Evolutionary conservation across 2,113 vertebrate genomes (phyloP).

Genomic region (Genyomyrus donnyi): DNA sequence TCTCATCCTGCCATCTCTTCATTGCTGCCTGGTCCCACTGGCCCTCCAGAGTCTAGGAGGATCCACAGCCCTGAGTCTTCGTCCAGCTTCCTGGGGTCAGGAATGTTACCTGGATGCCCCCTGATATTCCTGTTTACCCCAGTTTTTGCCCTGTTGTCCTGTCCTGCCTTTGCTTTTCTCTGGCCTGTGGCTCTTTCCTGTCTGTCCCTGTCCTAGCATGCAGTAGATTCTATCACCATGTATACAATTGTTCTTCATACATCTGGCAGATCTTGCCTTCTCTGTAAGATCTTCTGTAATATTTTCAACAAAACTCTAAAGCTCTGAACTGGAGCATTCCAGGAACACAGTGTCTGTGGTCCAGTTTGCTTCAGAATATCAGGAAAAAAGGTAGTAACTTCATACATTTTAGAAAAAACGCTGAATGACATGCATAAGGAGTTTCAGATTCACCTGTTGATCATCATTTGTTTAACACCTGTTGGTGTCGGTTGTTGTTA

Average conservation of each 20-base stretch:
- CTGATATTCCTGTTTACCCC: too few species aligned
- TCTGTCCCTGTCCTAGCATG: too few species aligned
- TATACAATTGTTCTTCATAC: too few species aligned
- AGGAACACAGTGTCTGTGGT: background rate
- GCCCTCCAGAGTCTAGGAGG: background rate
- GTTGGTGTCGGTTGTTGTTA: background rate
- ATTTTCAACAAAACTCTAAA: background rate
- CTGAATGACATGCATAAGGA: background rate
- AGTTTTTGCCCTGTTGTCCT: too few species aligned
- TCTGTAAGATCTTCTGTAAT: background rate
- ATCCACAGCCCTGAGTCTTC: background rate
- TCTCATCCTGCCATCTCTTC: background rate
- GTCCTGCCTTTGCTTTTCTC: too few species aligned
- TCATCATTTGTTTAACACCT: background rate
- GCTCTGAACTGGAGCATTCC: background rate
- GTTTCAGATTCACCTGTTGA: background rate
- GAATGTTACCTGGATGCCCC: background rate
- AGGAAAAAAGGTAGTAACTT: background rate
- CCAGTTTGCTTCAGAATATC: background rate
- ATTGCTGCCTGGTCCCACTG: background rate
- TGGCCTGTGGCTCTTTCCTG: too few species aligned
- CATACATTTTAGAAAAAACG: background rate
- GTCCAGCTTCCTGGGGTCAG: background rate
- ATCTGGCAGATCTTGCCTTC: background rate
- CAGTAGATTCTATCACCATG: too few species aligned